phyloP scores from a whole-genome alignment of 2,113 vertebrate genomes.

The Bos javanicus region DNA sequence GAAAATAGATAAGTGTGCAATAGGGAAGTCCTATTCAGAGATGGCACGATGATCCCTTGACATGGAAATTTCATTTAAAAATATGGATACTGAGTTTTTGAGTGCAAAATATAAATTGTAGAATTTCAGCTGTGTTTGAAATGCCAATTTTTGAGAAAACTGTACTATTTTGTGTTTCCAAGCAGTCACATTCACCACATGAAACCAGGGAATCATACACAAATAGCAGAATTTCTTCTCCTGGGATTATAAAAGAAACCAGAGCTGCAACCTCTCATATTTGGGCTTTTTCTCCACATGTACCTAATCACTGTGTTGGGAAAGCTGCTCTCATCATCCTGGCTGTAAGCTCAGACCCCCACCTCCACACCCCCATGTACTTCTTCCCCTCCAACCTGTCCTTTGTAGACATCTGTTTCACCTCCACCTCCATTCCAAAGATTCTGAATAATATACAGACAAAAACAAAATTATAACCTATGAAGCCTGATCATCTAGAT shows the following conservation, averaged over 20 bases:
- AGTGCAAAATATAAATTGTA: not conserved
- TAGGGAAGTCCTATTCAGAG: no score
- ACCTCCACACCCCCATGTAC: no score
- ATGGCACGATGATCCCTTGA: not conserved
- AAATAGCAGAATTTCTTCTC: not conserved
- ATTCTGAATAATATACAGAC: no score
- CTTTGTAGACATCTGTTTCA: no score
- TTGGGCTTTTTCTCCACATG: not conserved
- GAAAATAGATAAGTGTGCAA: no score
- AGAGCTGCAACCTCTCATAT: not conserved
- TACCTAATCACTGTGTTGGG: not conserved
- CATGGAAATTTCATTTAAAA: not conserved
- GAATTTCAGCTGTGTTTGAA: not conserved
- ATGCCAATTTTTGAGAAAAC: not conserved
- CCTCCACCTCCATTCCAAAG: no score
- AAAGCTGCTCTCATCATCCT: not conserved
- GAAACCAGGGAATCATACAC: not conserved
- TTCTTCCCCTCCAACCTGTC: no score
- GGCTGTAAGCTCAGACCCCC: not conserved
- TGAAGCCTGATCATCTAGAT: no score
- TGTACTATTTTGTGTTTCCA: not conserved
- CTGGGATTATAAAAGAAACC: not conserved
- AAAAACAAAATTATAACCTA: no score
- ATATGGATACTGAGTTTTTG: not conserved
- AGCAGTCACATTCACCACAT: not conserved